phyloP scores from a whole-genome alignment of 2,888 invertebrate species.

The Sinhomidia bicolor region DNA sequence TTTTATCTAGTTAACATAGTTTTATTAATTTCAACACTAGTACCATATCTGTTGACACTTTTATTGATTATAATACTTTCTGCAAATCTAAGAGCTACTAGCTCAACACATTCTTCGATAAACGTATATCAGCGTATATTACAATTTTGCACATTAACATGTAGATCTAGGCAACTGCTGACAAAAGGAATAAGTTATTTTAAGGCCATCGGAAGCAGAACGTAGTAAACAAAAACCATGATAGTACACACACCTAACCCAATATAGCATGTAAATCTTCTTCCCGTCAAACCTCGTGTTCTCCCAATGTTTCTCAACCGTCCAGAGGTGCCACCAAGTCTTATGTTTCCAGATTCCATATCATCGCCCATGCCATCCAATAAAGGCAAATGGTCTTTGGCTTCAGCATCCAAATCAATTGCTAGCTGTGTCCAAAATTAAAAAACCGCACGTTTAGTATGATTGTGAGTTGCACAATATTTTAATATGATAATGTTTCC shows the following conservation, averaged over 20 bases:
- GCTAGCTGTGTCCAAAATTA: constrained; percentile 73
- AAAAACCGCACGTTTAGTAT: not conserved
- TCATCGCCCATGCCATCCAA: constrained; percentile 77
- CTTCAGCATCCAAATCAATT: constrained; percentile 78
- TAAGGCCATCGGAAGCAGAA: constrained; percentile 73
- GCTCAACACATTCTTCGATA: constrained; percentile 7
- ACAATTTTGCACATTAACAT: constrained; percentile 2
- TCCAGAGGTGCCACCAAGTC: constrained; percentile 78
- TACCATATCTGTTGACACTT: constrained; percentile 68
- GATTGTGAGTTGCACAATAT: no score
- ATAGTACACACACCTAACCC: constrained; percentile 76
- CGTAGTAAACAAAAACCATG: constrained; percentile 77
- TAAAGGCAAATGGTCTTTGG: constrained; percentile 78
- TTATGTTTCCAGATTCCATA: constrained; percentile 74
- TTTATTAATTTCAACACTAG: constrained; percentile 17
- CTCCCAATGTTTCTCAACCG: constrained; percentile 77
- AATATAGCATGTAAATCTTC: constrained; percentile 76
- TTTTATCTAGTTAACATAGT: constrained; percentile 19
- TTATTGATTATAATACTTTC: constrained; percentile 45
- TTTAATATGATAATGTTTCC: not conserved
- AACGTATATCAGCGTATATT: constrained; percentile 33
- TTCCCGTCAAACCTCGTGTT: constrained; percentile 76
- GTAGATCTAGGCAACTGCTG: constrained; percentile 45
- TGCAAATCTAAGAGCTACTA: constrained; percentile 43
- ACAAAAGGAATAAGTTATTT: constrained; percentile 62